phyloP scores from a whole-genome alignment of 1,140 invertebrate species.

The Trichonephila clavata region DNA sequence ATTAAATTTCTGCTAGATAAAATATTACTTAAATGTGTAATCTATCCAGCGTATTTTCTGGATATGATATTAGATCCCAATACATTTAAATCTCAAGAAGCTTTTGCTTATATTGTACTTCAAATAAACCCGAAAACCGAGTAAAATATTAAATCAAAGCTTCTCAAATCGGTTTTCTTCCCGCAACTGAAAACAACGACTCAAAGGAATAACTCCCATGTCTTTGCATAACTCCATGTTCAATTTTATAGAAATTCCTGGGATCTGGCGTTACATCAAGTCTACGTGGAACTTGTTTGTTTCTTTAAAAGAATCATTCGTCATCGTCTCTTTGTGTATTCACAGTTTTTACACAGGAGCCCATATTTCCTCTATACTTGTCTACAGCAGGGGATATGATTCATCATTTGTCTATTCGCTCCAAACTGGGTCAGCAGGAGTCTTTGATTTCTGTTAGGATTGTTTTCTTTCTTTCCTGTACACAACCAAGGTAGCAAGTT shows the following conservation, averaged over 20 bases:
- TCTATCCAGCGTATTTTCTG: no score
- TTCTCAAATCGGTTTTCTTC: neutral
- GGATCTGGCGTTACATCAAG: conserved; percentile 33
- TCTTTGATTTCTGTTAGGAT: conserved; percentile 47
- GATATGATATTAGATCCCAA: no score
- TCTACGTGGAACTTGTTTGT: conserved; percentile 26
- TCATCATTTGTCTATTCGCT: conserved; percentile 44
- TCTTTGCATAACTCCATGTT: neutral
- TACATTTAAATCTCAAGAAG: no score
- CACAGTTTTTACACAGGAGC: conserved; percentile 53
- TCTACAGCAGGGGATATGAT: conserved; percentile 40
- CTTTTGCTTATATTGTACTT: no score
- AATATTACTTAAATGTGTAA: no score
- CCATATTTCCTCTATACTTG: conserved; percentile 28
- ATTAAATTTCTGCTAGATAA: no score
- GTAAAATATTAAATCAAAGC: no score
- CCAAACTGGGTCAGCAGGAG: conserved; percentile 55
- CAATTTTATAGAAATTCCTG: conserved; percentile 12
- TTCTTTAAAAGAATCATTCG: conserved; percentile 50
- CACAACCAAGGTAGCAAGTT: neutral
- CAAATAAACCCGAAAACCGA: no score
- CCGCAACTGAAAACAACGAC: neutral
- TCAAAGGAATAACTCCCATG: neutral
- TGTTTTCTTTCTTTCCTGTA: conserved; percentile 8
- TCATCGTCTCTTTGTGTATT: conserved; percentile 64